Base-by-base conservation (phyloP, 2,888 invertebrate species). In the Cataglyphis livida region DNA sequence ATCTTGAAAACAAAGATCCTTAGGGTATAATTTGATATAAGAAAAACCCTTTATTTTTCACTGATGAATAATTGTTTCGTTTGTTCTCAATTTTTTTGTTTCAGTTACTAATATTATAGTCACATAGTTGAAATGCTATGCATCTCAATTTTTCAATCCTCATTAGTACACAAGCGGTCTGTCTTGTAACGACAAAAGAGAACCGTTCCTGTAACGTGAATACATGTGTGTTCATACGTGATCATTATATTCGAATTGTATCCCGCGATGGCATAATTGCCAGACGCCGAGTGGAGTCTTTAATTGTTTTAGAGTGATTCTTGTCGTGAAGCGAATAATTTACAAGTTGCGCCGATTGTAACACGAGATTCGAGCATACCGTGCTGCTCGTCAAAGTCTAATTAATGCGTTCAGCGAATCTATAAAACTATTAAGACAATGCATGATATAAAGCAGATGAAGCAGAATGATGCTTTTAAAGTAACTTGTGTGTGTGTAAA, bases 301-400 rank as follows among this genome's bases (percentile, higher is more conserved):
- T 88, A 86, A 85, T 74, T 85, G 81, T 84, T 89, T 89, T 87
- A 89, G 85, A 81, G 81, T 66, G 79, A 65, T 81, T 64, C 84
- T 81, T 83, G 82, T 86, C 88, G 89, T 89, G 86, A 83, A 86
- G 82, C 82, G 89, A 89, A 89, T 89, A 88, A 89, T 59, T 89
- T 84, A 75, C n/a, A 9, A 86, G 81, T 66, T 28, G 41, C 61
- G 68, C 35, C 32, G 44, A 41, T 68, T 71, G 76, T 25, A 25
- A 83, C 62, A 57, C 35, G 51, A 87, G 74, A 61, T 57, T 25
- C 64, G 70, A 51, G 25, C 61, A 59, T 82, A 74, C 74, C 57
- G 70, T 25, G 21, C 71, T 79, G 48, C 81, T 78, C 76, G 71
- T 88, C 87, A 83, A 85, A 66, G 48, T 85, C 70, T 79, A 68